phyloP scores from a whole-genome alignment of 2,888 invertebrate species.

The Patella pellucida region DNA sequence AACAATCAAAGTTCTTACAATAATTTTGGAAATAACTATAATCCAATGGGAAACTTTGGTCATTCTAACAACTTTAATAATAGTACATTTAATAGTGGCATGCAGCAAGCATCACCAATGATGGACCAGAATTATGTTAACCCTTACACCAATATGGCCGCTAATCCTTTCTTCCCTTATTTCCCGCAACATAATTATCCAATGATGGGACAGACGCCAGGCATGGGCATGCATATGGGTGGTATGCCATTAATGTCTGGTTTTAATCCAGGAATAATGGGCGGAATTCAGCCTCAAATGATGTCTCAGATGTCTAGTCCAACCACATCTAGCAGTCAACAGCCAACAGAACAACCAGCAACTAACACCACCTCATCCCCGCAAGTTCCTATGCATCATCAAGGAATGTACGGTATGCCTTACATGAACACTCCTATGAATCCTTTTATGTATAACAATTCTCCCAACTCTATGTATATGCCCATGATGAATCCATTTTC shows the following conservation, averaged over 20 bases:
- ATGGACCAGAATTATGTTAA: neutral
- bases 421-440: constrained; percentile 4
- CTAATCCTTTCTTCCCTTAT: neutral
- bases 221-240: neutral
- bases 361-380: neutral
- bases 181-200: constrained; percentile 8
- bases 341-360: neutral
- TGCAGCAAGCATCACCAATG: neutral
- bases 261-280: neutral
- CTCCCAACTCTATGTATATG: constrained; percentile 2
- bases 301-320: neutral
- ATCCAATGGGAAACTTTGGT: neutral
- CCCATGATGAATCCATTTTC: constrained; percentile 5
- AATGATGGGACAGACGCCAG: neutral
- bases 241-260: neutral
- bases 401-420: constrained; percentile 5
- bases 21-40: neutral
- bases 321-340: neutral
- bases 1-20: neutral
- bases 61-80: neutral
- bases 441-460: neutral
- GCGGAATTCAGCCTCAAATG: neutral
- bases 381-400: neutral
- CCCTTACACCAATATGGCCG: neutral
- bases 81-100: neutral